Evolutionary conservation across 2,113 vertebrate species (phyloP).

Genomic region (Leucopsar rothschildi): DNA sequence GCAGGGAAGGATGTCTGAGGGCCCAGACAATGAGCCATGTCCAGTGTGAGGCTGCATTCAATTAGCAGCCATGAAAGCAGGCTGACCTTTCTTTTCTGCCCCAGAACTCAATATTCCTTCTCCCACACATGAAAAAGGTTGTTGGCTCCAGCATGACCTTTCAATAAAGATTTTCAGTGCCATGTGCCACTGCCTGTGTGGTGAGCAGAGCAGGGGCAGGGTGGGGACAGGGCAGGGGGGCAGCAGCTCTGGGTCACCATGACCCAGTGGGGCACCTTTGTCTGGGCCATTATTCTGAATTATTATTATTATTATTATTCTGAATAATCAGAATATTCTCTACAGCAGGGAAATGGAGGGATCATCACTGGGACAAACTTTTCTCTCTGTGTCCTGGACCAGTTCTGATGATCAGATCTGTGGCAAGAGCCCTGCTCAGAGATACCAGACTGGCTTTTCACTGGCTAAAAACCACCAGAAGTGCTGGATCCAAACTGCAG

Average conservation of each 20-base stretch:
- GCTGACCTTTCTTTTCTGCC: neutral
- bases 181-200: neutral
- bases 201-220: neutral
- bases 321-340: neutral
- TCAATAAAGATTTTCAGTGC: neutral
- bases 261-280: neutral
- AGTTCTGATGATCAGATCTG: neutral
- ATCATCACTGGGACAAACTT: neutral
- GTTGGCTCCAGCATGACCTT: neutral
- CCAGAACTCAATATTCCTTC: neutral
- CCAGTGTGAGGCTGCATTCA: neutral
- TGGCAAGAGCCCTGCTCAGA: neutral
- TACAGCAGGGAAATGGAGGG: neutral
- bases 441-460: neutral
- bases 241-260: neutral
- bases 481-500: neutral
- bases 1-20: neutral
- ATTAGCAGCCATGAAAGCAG: neutral
- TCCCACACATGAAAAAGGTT: neutral
- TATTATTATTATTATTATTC: too few relatives aligned
- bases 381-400: neutral
- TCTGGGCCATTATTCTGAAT: neutral
- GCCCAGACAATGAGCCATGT: neutral
- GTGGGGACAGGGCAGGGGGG: neutral
- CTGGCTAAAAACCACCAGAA: neutral